Conservation (phyloP, 2,888 invertebrate species). For the Heliconius charithonia region DNA sequence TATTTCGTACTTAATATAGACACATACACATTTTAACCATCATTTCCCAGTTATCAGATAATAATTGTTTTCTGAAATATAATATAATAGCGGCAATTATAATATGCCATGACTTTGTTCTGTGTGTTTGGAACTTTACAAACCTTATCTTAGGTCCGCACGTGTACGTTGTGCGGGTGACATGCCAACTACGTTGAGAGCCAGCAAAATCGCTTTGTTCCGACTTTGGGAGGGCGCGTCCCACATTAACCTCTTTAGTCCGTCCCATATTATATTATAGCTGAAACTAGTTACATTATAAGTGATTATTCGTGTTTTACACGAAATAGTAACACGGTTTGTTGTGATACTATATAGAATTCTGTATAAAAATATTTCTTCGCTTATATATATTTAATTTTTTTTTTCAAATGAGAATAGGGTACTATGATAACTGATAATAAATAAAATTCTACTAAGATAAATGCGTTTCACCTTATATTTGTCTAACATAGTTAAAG, state of each 20-base stretch:
- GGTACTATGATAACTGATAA: background rate
- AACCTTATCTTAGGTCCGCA: conserved; percentile 64
- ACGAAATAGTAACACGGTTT: background rate
- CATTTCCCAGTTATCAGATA: background rate
- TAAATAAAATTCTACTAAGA: background rate
- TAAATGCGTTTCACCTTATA: background rate
- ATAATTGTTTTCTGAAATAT: background rate
- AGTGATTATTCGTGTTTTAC: conserved; percentile 34
- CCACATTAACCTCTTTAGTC: conserved; percentile 56
- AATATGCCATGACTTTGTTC: conserved; percentile 25
- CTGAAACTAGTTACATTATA: conserved; percentile 30
- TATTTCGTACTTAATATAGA: no score
- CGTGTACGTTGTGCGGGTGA: conserved; percentile 64
- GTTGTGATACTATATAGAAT: background rate
- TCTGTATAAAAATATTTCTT: background rate
- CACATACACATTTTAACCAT: background rate
- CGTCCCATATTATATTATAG: conserved; percentile 42
- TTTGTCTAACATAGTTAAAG: conserved; percentile 5
- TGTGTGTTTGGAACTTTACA: conserved; percentile 43
- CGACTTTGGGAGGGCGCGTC: conserved; percentile 62
- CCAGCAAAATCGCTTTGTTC: conserved; percentile 74
- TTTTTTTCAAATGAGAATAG: background rate
- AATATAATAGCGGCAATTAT: conserved; percentile 27
- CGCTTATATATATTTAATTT: background rate
- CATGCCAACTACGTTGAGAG: conserved; percentile 66